Evolutionary conservation across 2,113 vertebrate species (phyloP), one percentile per base, ranked within the genome.

Genomic region (Tragelaphus strepsiceros): DNA sequence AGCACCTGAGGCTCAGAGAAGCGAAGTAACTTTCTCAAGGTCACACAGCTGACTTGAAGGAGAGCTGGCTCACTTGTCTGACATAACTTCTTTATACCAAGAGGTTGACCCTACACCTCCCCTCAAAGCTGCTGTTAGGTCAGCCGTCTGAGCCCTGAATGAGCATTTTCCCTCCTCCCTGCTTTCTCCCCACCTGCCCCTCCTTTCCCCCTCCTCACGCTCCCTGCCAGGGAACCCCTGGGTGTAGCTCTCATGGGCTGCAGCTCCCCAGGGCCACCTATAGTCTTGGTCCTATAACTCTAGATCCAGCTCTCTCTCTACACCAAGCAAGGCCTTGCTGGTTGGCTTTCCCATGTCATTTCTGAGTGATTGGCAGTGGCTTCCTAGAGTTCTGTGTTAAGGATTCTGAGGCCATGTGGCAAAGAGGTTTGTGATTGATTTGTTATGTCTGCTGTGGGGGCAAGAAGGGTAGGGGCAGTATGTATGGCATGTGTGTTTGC

Each of bases 201-300:
- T 0, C n/a, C 2, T 17, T 62, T 2, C 64, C 8, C 8, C 7
- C 64, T 43, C 43, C 43, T 6, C 43, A 43, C 6, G 43, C 0
- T 1, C 53, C 16, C 5, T 4, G 22, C 71, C 35, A 39, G 54
- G 22, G 39, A 51, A 11, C 51, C 30, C 21, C 39, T 78, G 49
- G 24, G 32, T 51, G 32, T 77, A 59, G 64, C 24, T 51, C 17
- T 22, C 67, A 5, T 17, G 13, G 54, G 53, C 62, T 16, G 30
- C 28, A 59, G 35, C 62, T 56, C 53, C 0, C 1, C 30, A 35
- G 53, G 22, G 30, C 46, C 62, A 51, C 6, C 28, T 85, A 74
- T 12, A 26, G 39, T 28, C 51, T 26, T 58, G 35, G 64, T 58
- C 6, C 39, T 93, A 9, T 77, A 83, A 86, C 32, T 28, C 11